phyloP scores from a whole-genome alignment of 2,113 vertebrate genomes.

The Embiotoca jacksoni region DNA sequence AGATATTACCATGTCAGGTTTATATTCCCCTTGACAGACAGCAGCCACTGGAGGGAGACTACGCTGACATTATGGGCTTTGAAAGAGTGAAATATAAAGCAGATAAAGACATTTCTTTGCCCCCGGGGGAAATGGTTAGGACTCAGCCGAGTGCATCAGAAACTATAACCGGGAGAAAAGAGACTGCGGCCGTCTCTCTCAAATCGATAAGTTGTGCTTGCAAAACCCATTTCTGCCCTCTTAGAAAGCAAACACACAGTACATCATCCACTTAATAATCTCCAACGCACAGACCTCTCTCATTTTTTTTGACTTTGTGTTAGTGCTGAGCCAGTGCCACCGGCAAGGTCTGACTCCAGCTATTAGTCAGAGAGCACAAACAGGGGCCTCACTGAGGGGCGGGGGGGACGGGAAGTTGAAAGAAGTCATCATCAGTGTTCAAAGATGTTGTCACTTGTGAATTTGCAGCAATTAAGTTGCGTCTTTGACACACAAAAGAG shows the following conservation, averaged over 20 bases:
- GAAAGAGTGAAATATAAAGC: conserved; percentile 26
- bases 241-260: conserved; percentile 46
- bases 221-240: conserved; percentile 22
- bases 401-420: too few species aligned
- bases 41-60: conserved; percentile 18
- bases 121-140: conserved; percentile 25
- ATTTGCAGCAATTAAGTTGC: too few species aligned
- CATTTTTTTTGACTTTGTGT: conserved; percentile 58
- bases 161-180: conserved; percentile 22
- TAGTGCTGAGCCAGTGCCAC: conserved; percentile 49
- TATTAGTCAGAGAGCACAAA: conserved; percentile 52
- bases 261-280: conserved; percentile 59
- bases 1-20: conserved; percentile 7
- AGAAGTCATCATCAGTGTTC: too few species aligned
- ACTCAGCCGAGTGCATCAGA: conserved; percentile 5
- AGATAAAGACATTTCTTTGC: conserved; percentile 27
- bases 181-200: conserved; percentile 14
- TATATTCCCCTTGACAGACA: conserved; percentile 16
- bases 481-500: not conserved
- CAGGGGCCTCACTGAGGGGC: not conserved
- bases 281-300: conserved; percentile 21
- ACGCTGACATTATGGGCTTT: conserved; percentile 6
- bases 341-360: conserved; percentile 54
- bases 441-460: too few species aligned
- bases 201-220: conserved; percentile 34